These are phyloP conservation scores for Eolophus roseicapilla DNA, from an alignment of 2,113 vertebrate genomes.

Conservation along the genomic window DNA sequence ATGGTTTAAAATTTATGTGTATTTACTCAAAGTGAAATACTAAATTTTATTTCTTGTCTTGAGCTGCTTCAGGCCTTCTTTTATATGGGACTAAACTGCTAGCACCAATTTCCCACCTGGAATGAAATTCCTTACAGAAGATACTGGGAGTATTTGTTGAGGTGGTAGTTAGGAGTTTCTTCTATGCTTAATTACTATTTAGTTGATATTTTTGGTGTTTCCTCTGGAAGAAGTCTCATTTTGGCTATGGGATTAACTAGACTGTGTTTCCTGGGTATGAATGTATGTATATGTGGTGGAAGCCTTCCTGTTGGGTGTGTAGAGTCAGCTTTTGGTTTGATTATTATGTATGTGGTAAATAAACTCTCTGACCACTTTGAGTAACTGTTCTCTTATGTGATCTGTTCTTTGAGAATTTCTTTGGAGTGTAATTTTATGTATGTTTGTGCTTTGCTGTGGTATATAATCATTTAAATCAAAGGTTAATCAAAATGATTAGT, in stretches of 20 bases:
- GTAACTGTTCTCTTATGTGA: constrained; percentile 58
- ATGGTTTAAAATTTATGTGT: not conserved
- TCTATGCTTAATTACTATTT: not conserved
- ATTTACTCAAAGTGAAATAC: not conserved
- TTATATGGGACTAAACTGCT: not conserved
- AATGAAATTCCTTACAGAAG: not conserved
- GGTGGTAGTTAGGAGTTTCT: not conserved
- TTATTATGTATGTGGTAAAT: not conserved
- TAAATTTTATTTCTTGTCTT: constrained; percentile 15
- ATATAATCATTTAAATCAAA: constrained; percentile 60
- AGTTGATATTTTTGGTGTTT: not conserved
- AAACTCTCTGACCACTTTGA: not conserved
- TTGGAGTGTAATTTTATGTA: constrained; percentile 33
- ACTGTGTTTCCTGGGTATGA: not conserved
- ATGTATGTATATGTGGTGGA: not conserved
- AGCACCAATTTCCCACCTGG: not conserved
- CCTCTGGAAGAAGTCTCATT: not conserved
- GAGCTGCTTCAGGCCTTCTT: not conserved
- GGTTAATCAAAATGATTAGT: constrained; percentile 58
- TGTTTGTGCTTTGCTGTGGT: constrained; percentile 53
- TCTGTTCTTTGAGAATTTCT: not conserved
- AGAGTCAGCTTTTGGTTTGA: constrained; percentile 4
- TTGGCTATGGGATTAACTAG: not conserved
- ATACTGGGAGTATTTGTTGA: not conserved
- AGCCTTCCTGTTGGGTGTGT: not conserved